Percentiles rank a stretch among this genome's conserved stretches.
Evolutionary conservation across 2,888 invertebrate genomes (phyloP).

Genomic region (Schizaphis graminum): DNA sequence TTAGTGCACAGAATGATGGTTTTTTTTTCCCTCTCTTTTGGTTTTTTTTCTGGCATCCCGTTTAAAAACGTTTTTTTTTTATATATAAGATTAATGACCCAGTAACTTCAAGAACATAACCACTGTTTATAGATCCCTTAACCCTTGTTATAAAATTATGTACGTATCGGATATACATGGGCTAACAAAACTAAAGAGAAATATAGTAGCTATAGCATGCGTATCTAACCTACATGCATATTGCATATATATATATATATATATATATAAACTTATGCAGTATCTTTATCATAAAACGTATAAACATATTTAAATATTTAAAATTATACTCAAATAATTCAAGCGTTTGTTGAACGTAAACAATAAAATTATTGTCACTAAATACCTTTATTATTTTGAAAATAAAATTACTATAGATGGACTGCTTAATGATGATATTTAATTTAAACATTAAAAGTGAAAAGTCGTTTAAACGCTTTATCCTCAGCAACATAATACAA

Average conservation of each 20-base stretch:
- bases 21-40: constrained; percentile 55
- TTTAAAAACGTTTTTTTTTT: constrained; percentile 62
- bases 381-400: not conserved
- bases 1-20: constrained; percentile 49
- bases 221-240: not conserved
- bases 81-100: constrained; percentile 67
- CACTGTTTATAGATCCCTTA: constrained; percentile 66
- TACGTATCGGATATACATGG: constrained; percentile 43
- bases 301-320: not conserved
- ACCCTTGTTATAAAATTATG: constrained; percentile 64
- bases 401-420: not conserved
- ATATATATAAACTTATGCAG: not conserved
- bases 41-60: constrained; percentile 57
- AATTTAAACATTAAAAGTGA: not conserved
- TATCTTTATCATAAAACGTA: not conserved
- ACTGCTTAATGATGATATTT: not conserved
- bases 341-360: not conserved
- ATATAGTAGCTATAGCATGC: not conserved
- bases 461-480: not conserved
- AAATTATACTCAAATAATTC: not conserved
- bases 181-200: constrained; percentile 18
- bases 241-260: no score
- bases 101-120: constrained; percentile 67
- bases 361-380: not conserved
- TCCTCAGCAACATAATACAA: not conserved